These are phyloP conservation scores for Corythucha ciliata DNA, from an alignment of 2,888 invertebrate species.

Conservation along the genomic window DNA sequence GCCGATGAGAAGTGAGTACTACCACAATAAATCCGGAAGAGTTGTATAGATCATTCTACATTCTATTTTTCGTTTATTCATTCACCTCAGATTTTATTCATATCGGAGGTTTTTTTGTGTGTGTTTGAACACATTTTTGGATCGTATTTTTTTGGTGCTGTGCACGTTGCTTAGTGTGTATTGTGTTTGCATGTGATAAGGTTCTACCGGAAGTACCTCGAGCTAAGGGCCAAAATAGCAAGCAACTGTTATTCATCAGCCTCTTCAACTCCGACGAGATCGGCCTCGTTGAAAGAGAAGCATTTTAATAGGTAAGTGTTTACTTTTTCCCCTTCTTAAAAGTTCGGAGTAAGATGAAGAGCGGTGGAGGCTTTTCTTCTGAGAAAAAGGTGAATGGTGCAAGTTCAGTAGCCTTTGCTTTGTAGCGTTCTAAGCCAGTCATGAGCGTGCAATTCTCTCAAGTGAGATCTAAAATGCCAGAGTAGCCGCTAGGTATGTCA, in stretches of 20 bases:
- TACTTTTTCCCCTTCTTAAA: too few relatives aligned
- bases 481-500: too few relatives aligned
- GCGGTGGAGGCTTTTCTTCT: too few relatives aligned
- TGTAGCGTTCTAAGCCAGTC: too few relatives aligned
- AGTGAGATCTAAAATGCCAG: too few relatives aligned
- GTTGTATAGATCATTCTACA: background rate
- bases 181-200: constrained; percentile 43
- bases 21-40: background rate
- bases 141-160: constrained; percentile 20
- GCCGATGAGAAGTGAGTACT: constrained; percentile 68
- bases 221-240: constrained; percentile 79
- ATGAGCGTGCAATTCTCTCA: too few relatives aligned
- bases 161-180: constrained; percentile 22
- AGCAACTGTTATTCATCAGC: constrained; percentile 64
- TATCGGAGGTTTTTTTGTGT: constrained; percentile 3
- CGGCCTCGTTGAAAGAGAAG: constrained; percentile 51
- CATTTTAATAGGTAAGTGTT: constrained; percentile 38
- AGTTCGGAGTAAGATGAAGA: too few relatives aligned
- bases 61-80: too few relatives aligned
- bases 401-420: too few relatives aligned
- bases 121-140: background rate
- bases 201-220: constrained; percentile 82
- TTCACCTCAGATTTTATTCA: background rate
- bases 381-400: too few relatives aligned
- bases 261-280: constrained; percentile 46